These are phyloP conservation scores for Pyrgilauda ruficollis DNA, from an alignment of 2,113 vertebrate species.

Conservation along the genomic window DNA sequence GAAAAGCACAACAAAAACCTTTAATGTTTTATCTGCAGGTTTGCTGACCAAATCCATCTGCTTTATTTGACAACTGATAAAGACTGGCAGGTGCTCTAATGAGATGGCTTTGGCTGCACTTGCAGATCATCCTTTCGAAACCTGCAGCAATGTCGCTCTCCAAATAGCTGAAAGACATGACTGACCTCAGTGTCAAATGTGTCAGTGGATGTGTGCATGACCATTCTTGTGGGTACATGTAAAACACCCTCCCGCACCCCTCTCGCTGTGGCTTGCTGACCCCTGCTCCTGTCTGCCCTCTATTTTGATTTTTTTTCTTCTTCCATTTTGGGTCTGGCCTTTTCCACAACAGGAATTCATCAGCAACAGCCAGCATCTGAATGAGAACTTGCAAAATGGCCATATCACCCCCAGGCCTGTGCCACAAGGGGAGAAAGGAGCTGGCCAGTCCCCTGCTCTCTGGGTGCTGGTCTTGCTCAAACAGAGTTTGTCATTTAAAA, in stretches of 20 bases:
- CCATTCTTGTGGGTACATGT: background rate
- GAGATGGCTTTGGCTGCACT: constrained; percentile 39
- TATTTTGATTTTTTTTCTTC: background rate
- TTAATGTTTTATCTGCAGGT: constrained; percentile 60
- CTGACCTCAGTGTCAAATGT: constrained; percentile 55
- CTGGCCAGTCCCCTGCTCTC: background rate
- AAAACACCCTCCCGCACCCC: background rate
- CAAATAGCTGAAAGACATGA: constrained; percentile 52
- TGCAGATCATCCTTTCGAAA: constrained; percentile 45
- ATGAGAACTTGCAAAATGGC: background rate
- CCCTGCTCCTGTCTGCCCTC: background rate
- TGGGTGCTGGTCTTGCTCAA: background rate
- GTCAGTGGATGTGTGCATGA: constrained; percentile 20
- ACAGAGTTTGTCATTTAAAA: background rate
- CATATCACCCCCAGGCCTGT: background rate
- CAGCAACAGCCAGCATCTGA: background rate
- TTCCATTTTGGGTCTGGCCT: background rate
- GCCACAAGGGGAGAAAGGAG: background rate
- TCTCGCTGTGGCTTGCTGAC: background rate
- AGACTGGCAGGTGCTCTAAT: constrained; percentile 66
- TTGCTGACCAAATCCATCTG: constrained; percentile 56
- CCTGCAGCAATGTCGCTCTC: background rate
- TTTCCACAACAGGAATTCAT: rapidly evolving
- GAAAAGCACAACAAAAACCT: constrained; percentile 21
- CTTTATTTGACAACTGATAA: constrained; percentile 66